These are phyloP conservation scores for Camponotus floridanus DNA, from an alignment of 1,140 invertebrate genomes.

Conservation along the genomic window DNA sequence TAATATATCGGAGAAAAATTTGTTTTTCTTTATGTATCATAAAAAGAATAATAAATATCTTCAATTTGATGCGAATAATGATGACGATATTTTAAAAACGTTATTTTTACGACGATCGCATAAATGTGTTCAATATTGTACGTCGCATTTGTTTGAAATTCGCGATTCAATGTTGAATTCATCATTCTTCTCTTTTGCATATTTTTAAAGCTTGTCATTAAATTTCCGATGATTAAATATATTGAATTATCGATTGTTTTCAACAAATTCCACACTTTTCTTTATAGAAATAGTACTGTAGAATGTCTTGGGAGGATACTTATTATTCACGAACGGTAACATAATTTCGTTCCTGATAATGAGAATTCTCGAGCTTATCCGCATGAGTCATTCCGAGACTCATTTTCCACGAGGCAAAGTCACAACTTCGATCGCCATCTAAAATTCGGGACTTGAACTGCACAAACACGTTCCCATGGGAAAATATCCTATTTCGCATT, in stretches of 20 bases:
- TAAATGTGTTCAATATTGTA: background rate
- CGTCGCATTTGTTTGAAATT: background rate
- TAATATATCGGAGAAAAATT: conserved; percentile 9
- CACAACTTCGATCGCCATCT: background rate
- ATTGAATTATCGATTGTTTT: background rate
- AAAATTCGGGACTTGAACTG: conserved; percentile 73
- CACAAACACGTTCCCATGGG: conserved; percentile 60
- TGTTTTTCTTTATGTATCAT: conserved; percentile 39
- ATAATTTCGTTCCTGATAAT: conserved; percentile 18
- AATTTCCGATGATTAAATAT: background rate
- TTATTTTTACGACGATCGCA: background rate
- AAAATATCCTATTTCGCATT: conserved; percentile 72
- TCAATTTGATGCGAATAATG: background rate
- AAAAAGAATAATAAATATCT: conserved; percentile 23
- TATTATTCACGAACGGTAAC: background rate
- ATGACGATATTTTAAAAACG: conserved; percentile 2
- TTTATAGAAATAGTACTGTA: background rate
- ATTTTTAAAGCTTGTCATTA: background rate
- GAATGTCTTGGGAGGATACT: background rate
- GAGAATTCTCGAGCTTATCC: conserved; percentile 34
- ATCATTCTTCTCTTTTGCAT: background rate
- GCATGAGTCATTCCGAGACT: conserved; percentile 34
- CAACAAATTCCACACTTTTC: background rate
- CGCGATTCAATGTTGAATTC: background rate
- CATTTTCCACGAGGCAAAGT: conserved; percentile 28